These are phyloP conservation scores for Bradypodion ventrale DNA, from an alignment of 2,797 vertebrate genomes.

Conservation along the genomic window DNA sequence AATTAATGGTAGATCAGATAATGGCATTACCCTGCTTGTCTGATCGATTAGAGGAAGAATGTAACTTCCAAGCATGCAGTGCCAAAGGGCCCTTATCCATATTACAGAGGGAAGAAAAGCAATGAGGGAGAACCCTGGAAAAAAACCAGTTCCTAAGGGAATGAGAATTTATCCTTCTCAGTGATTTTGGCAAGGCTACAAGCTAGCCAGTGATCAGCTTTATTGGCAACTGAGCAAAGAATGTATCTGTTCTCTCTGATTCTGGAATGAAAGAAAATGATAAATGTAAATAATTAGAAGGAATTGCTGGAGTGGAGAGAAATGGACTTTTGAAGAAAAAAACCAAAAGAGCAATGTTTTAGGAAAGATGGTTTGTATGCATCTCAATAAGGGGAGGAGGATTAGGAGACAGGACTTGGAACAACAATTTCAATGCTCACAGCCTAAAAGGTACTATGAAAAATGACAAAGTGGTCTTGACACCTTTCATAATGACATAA, in stretches of 20 bases:
- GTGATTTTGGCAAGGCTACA: neutral
- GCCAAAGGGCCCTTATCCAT: slow-evolving; percentile 19
- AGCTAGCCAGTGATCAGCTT: neutral
- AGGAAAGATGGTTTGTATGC: neutral
- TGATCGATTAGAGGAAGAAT: slow-evolving; percentile 17
- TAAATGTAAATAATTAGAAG: neutral
- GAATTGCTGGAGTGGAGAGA: neutral
- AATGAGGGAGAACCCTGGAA: neutral
- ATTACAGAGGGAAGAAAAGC: neutral
- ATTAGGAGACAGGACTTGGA: neutral
- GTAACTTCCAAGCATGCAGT: slow-evolving; percentile 7
- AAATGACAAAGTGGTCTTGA: no score
- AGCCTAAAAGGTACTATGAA: no score
- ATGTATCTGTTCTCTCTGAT: neutral
- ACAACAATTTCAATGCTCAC: no score
- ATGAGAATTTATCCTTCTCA: neutral
- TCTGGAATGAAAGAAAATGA: neutral
- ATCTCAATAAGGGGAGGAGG: neutral
- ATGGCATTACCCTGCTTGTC: slow-evolving; percentile 35
- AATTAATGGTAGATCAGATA: slow-evolving; percentile 52
- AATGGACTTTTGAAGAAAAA: neutral
- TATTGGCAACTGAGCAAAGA: neutral
- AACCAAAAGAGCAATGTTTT: neutral
- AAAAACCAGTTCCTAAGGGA: neutral
- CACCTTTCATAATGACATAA: no score